A percentile compares a stretch with the other conserved stretches of the same genome.
phyloP scores from a whole-genome alignment of 2,113 vertebrate species.

The Balaeniceps rex region DNA sequence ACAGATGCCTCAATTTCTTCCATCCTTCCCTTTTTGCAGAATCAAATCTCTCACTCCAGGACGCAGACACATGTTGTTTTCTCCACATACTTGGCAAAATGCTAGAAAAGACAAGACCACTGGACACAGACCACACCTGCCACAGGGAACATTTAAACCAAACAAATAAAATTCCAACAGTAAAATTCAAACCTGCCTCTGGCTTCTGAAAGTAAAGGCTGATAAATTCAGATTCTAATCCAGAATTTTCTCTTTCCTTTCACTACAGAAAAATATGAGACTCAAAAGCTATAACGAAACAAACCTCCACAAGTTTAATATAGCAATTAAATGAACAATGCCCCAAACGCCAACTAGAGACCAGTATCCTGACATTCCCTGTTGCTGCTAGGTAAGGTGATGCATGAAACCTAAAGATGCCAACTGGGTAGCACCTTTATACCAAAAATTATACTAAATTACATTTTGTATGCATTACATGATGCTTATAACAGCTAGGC shows the following conservation, averaged over 20 bases:
- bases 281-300: background rate
- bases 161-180: background rate
- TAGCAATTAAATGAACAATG: background rate
- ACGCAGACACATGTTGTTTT: background rate
- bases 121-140: background rate
- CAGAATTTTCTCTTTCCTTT: background rate
- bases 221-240: background rate
- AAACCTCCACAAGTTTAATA: background rate
- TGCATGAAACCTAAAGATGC: background rate
- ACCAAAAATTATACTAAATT: background rate
- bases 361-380: background rate
- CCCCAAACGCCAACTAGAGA: background rate
- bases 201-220: background rate
- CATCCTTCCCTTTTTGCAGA: background rate
- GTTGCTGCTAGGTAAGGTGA: background rate
- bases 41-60: background rate
- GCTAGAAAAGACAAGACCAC: background rate
- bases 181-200: background rate
- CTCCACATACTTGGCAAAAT: background rate
- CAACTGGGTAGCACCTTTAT: background rate
- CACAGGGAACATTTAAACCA: background rate
- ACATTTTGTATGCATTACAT: background rate
- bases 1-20: background rate
- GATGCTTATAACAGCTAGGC: background rate
- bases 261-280: background rate